phyloP scores from a whole-genome alignment of 2,888 invertebrate genomes.

The Dioctria linearis region DNA sequence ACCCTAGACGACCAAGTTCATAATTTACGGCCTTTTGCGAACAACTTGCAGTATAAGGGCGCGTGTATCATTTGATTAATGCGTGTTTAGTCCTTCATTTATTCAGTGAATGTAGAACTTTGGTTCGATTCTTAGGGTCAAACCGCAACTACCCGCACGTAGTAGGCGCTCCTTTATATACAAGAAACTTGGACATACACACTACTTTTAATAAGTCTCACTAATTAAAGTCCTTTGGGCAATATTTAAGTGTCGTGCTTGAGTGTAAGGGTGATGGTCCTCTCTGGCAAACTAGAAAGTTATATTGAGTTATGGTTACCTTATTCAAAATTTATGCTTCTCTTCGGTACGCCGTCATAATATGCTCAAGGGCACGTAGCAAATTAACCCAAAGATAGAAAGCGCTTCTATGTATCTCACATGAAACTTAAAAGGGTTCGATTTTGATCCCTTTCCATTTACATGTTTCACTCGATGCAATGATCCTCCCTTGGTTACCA shows the following conservation, averaged over 20 bases:
- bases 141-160: slow-evolving; percentile 52
- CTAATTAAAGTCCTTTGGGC: slow-evolving; percentile 52
- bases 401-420: too few species aligned
- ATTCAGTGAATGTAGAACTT: slow-evolving; percentile 9
- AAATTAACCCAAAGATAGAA: background rate
- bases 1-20: slow-evolving; percentile 29
- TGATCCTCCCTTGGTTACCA: too few species aligned
- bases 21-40: slow-evolving; percentile 42
- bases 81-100: slow-evolving; percentile 50
- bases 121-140: slow-evolving; percentile 40
- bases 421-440: too few species aligned
- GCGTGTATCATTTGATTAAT: slow-evolving; percentile 53
- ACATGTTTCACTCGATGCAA: too few species aligned
- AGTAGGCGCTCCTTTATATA: background rate
- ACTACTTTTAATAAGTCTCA: slow-evolving; percentile 23
- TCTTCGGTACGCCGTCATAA: slow-evolving; percentile 4
- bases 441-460: too few species aligned
- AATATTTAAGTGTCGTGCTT: slow-evolving; percentile 50
- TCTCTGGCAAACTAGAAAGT: slow-evolving; percentile 24
- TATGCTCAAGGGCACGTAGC: background rate
- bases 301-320: slow-evolving; percentile 50
- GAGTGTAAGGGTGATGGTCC: slow-evolving; percentile 29
- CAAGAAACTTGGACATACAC: slow-evolving; percentile 11
- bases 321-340: slow-evolving; percentile 49
- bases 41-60: slow-evolving; percentile 28